Conservation (phyloP, 2,113 vertebrate genomes). For the Callorhinus ursinus region DNA sequence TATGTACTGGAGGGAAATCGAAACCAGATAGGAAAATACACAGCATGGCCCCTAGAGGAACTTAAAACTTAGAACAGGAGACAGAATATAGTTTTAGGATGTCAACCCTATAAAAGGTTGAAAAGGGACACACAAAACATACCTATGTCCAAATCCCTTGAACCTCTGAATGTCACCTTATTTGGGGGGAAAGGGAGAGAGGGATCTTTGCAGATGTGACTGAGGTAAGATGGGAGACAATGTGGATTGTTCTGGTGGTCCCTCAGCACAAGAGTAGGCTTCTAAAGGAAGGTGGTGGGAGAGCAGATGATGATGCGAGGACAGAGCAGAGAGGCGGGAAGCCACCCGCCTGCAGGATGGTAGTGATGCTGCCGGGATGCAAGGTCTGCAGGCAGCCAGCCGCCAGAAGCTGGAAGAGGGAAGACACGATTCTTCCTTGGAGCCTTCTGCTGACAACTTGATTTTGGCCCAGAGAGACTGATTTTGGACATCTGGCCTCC, state of each 20-base stretch:
- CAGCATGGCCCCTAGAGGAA: background rate
- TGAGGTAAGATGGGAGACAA: too few species aligned
- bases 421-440: rapidly evolving
- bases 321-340: background rate
- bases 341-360: rapidly evolving
- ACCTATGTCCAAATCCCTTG: background rate
- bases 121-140: background rate
- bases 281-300: background rate
- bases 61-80: background rate
- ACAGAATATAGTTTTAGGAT: background rate
- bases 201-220: background rate
- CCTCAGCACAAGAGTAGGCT: rapidly evolving
- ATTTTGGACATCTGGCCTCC: background rate
- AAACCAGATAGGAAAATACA: background rate
- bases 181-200: too few species aligned
- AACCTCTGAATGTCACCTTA: too few species aligned
- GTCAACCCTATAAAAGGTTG: background rate
- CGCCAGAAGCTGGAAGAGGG: rapidly evolving
- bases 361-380: rapidly evolving
- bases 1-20: background rate
- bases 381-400: rapidly evolving
- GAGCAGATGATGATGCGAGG: too few species aligned
- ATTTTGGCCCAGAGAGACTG: rapidly evolving
- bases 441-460: background rate
- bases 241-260: background rate